Conservation (phyloP, 92 coral and sea anemone species). For the Zoanthus sociatus region DNA sequence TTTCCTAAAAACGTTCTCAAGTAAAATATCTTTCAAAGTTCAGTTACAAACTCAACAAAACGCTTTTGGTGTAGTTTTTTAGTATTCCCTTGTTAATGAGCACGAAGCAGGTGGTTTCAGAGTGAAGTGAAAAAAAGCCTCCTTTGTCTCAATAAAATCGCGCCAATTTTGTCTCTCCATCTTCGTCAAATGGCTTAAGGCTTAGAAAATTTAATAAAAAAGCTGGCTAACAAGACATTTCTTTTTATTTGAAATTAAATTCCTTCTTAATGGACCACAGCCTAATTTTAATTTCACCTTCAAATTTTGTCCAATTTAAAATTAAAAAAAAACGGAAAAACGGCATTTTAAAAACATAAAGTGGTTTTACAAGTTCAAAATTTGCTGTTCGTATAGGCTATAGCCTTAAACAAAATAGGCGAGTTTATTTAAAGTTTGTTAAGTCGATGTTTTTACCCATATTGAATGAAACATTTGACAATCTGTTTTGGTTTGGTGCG, state of each 20-base stretch:
- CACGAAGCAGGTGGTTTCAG: conserved; percentile 77
- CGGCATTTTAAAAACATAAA: conserved; percentile 3
- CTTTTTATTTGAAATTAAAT: conserved; percentile 31
- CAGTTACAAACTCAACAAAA: neutral
- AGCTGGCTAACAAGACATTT: conserved; percentile 23
- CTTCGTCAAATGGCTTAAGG: conserved; percentile 79
- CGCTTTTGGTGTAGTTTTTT: conserved; percentile 8
- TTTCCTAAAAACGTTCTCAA: neutral
- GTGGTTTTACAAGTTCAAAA: conserved; percentile 21
- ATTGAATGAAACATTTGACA: conserved; percentile 51
- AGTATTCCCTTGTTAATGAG: conserved; percentile 58
- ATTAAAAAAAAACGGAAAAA: neutral
- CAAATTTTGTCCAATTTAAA: neutral
- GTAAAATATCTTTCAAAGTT: neutral
- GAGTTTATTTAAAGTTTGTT: conserved; percentile 48
- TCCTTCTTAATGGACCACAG: conserved; percentile 18
- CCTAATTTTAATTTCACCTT: conserved; percentile 11
- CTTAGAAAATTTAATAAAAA: conserved; percentile 56
- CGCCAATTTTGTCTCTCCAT: conserved; percentile 75
- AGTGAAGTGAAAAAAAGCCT: conserved; percentile 57
- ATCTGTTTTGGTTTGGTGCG: conserved; percentile 35
- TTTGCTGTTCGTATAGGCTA: conserved; percentile 3
- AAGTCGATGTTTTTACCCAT: conserved; percentile 45
- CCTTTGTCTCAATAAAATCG: conserved; percentile 78
- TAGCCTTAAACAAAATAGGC: conserved; percentile 32